Evolutionary conservation across 2,888 invertebrate genomes (phyloP), one percentile per base, ranked within the genome.

Genomic region (Chrysomela aeneicollis): DNA sequence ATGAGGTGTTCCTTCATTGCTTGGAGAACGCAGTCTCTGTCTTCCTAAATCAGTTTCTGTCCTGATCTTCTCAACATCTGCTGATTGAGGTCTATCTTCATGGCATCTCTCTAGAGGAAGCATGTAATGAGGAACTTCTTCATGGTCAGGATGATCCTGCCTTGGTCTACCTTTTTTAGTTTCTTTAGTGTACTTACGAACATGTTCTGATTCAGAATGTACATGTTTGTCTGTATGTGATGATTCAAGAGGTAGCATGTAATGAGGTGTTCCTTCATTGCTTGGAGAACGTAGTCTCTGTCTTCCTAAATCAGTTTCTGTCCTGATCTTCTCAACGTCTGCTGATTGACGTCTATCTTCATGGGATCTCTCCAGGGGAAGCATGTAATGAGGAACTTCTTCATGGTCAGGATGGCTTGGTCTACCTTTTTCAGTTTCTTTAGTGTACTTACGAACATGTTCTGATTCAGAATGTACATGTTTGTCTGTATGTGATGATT

Each of bases 41-140:
- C 26, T 26, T 26, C 8, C 26, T 26, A 8, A 26, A 8, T 5
- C 8, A 26, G 3, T 26, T 26, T 26, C 26, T 26, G 26, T 26
- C 26, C 26, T 3, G 8, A 26, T 8, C 26, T 26, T 26, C 26
- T 26, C 26, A 3, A 26, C 3, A 5, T 26, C 8, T 8, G 10
- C 32, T 35, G 32, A 9, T 10, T 35, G 9, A 35, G 32, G 32
- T 35, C 10, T 35, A 35, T 18, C 19, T 51, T 3, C 10, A 18
- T 19, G 32, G 9, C 32, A 58, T 55, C 76, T 75, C 63, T 82
- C 79, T 50, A 82, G 69, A 49, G 81, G 80, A 63, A 71, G 66
- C 81, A 82, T 81, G 62, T 81, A 82, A 60, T 78, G 77, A 18
- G 82, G 81, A 32, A 76, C 50, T 57, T 78, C 76, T 47, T 72